Percentiles rank a stretch among this genome's conserved stretches.
Conservation (phyloP, 2,888 invertebrate genomes). For the Meteorus cinctellus region DNA sequence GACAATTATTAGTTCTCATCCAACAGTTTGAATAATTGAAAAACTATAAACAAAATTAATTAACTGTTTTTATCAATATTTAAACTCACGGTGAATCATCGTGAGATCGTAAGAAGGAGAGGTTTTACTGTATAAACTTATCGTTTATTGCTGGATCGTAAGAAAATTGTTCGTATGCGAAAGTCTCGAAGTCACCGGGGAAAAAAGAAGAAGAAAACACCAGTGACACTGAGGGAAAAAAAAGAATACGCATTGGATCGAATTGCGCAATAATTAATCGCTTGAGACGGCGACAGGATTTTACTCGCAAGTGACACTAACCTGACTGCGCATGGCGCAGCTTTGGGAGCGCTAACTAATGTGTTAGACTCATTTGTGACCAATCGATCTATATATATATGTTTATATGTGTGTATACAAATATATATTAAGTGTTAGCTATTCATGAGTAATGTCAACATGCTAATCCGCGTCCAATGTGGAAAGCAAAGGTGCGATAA, state of each 20-base stretch:
- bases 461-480: conserved; percentile 26
- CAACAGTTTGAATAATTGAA: too few relatives aligned
- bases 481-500: conserved; percentile 13
- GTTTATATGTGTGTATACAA: not conserved
- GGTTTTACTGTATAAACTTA: not conserved
- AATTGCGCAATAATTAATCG: conserved; percentile 52
- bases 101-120: too few relatives aligned
- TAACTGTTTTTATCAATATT: too few relatives aligned
- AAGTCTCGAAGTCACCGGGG: too few relatives aligned
- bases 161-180: not conserved
- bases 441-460: conserved; percentile 33
- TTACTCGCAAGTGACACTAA: conserved; percentile 36
- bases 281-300: conserved; percentile 41
- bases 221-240: not conserved
- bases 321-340: conserved; percentile 21
- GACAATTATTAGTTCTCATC: too few relatives aligned
- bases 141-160: not conserved
- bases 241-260: not conserved
- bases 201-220: not conserved
- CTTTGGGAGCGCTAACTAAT: not conserved
- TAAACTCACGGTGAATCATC: too few relatives aligned
- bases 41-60: too few relatives aligned
- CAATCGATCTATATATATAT: conserved; percentile 5
- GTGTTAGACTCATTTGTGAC: not conserved
- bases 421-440: not conserved